phyloP scores from a whole-genome alignment of 2,113 vertebrate genomes.

The Nettapus auritus region DNA sequence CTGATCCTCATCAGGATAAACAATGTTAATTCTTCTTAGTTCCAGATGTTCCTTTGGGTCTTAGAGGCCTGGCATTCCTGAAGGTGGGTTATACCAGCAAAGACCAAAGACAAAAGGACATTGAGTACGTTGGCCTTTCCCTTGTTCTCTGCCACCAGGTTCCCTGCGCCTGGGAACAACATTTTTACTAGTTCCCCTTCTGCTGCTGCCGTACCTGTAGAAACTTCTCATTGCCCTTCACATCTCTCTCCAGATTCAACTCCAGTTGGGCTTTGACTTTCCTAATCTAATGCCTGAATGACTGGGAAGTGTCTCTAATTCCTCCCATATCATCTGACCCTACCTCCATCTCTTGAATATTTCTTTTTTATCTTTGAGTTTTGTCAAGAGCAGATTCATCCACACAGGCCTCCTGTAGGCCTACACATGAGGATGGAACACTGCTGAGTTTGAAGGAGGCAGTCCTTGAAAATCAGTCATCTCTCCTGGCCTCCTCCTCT shows the following conservation, averaged over 20 bases:
- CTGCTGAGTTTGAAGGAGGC: too few relatives aligned
- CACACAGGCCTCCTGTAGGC: background rate
- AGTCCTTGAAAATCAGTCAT: too few relatives aligned
- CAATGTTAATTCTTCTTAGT: background rate
- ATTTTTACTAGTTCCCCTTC: background rate
- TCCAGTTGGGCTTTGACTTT: background rate
- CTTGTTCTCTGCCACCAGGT: background rate
- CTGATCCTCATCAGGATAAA: background rate
- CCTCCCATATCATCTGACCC: background rate
- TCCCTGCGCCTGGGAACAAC: background rate
- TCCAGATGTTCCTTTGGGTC: background rate
- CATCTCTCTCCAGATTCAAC: background rate
- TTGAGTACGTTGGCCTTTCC: background rate
- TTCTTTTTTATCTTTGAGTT: background rate
- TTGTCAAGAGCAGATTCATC: background rate
- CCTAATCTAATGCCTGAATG: background rate
- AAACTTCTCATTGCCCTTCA: background rate
- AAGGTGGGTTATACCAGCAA: background rate
- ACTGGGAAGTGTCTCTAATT: background rate
- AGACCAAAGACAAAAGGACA: background rate
- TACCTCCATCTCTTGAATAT: background rate
- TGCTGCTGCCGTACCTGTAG: background rate
- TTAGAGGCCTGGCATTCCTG: background rate
- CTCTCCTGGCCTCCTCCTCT: background rate
- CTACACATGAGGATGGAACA: too few relatives aligned